Evolutionary conservation across 2,888 invertebrate species (phyloP), one percentile per base, ranked within the genome.

Genomic region (Cylindroiulus punctatus): DNA sequence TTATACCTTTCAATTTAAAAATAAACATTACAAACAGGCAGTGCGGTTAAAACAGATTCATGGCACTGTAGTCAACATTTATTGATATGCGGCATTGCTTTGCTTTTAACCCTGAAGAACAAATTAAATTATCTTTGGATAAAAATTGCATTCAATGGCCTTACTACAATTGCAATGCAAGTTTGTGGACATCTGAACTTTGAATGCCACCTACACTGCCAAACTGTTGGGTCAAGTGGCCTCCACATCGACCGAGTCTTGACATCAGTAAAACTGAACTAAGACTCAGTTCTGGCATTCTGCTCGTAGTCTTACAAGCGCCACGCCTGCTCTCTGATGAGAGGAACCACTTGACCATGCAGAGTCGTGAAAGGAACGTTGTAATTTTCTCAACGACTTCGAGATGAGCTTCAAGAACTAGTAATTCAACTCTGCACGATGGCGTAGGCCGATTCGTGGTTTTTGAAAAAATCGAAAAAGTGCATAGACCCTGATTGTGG

Each of bases 291-390:
- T 8, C n/a, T n/a, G 14, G 44, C 8, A 12, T 44, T 44, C 44
- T 44, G 44, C 14, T 44, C 44, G 44, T 12, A 44, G 44, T 44
- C 44, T 44, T 0, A 8, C 17, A 47, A 3, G 47, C 47, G 36
- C 47, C 26, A 65, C 65, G 65, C 22, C 65, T 65, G 65, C 22
- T 22, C 22, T 8, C 65, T 65, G 65, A 65, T 12, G 65, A 65
- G 65, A 65, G 26, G 65, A 65, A 65, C 65, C 22, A 65, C 65
- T 26, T 65, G 17, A 22, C 57, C 26, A 65, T 52, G 36, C 36
- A n/a, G 65, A 65, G 65, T 65, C 65, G 65, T 65, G 65, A 65
- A 26, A 65, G 65, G 26, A 65, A 65, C 26, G 26, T 65, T 26
- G 65, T 10, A 65, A 47, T 7, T 26, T 65, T 65, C 26, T 65